Evolutionary conservation across 2,113 vertebrate species (phyloP), one percentile per base, ranked within the genome.

Genomic region (Siniperca knerii): DNA sequence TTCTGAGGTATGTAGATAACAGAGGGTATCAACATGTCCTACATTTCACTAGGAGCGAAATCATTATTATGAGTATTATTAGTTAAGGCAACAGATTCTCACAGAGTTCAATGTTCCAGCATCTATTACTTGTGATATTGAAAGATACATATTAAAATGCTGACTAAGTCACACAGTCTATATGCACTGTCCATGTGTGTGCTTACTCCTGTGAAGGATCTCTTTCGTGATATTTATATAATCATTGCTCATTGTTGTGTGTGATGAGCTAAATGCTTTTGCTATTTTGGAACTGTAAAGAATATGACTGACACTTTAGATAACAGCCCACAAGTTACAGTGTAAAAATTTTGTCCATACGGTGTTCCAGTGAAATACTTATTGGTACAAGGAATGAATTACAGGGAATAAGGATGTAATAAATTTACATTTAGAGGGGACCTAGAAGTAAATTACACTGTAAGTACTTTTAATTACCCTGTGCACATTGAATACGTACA

Each of bases 1-100:
- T 89, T 89, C 81, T 87, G 82, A 93, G 76, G 85, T 88, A 81
- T 82, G 92, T 57, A 72, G 86, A 90, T 85, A 68, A 87, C 77
- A 75, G 72, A 46, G 69, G 77, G 60, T 69, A 89, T 35, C 54
- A 55, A 48, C 21, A 67, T 50, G 89, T 83, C 88, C 90, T 75
- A 89, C 82, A 88, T 90, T 87, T 84, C 50, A 67, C 71, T 80
- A 50, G 13, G 52, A 79, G 70, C 0, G 0, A 78, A 84, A 85
- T 75, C 46, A 40, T 76, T 82, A 79, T 89, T 89, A 86, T 83
- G 79, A 90, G 25, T 35, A 46, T 82, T 83, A 88, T 83, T 69
- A 79, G 76, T 82, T 46, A 74, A 85, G 52, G 48, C 84, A 82
- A 85, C 61, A 67, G 20, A 57, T 48, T 65, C 62, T 77, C 5